phyloP scores from a whole-genome alignment of 2,888 invertebrate genomes.

The Rhodophaea formosa region DNA sequence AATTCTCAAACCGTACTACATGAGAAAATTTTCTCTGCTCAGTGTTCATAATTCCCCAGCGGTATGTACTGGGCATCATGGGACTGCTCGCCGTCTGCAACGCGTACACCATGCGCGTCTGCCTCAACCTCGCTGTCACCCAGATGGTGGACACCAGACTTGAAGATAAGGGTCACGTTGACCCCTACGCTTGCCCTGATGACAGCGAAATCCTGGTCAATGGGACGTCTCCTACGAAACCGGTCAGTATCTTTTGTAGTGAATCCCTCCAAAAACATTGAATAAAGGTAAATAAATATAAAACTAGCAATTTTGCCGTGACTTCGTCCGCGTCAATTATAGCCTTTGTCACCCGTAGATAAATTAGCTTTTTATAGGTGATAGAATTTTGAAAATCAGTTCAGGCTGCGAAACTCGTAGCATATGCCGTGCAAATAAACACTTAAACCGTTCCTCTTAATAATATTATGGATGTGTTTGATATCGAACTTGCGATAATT shows the following conservation, averaged over 20 bases:
- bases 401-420: no score
- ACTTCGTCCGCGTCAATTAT: no score
- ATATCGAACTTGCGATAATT: no score
- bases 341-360: no score
- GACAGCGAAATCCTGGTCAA: constrained; percentile 57
- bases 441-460: no score
- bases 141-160: constrained; percentile 81
- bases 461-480: no score
- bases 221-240: constrained; percentile 57
- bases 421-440: no score
- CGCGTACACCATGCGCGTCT: constrained; percentile 88
- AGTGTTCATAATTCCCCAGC: constrained; percentile 85
- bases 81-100: constrained; percentile 87
- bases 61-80: constrained; percentile 87
- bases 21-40: constrained; percentile 50
- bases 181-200: constrained; percentile 68
- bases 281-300: no score
- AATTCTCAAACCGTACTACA: constrained; percentile 1
- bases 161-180: constrained; percentile 45
- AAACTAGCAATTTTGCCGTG: no score
- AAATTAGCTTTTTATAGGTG: no score
- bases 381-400: no score
- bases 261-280: no score
- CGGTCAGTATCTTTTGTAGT: constrained; percentile 54
- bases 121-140: constrained; percentile 86